Evolutionary conservation across 2,113 vertebrate genomes (phyloP), one percentile per base, ranked within the genome.

Genomic region (Meleagris gallopavo): DNA sequence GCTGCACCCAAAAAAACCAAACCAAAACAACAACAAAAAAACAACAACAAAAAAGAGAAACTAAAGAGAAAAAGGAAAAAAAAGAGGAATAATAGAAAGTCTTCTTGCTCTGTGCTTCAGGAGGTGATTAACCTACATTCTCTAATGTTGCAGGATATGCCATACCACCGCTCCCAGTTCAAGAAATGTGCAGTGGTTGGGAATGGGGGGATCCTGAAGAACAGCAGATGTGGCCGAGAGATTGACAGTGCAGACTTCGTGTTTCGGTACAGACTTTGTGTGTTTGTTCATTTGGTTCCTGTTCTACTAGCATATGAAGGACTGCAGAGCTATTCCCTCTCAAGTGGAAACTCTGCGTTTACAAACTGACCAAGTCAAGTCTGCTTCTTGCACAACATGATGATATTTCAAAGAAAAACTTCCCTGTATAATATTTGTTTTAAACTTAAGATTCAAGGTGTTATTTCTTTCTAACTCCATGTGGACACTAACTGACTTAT

Each of bases 161-260:
- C 99, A 0, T 99, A 98, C 96, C 98, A 98, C 78, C 98, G 99
- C 83, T 99, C 99, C 25, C 99, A 99, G 98, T 99, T 99, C 89
- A 99, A 99, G 98, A 99, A 98, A 84, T 99, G 99, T 62, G 99
- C 99, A 0, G 99, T 99, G 55, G 98, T 99, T 77, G 99, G 99
- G 92, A 99, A 99, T 0, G 99, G 99, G 43, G 99, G 99, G 43
- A 99, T 99, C 93, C 98, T 99, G 75, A 99, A 99, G 97, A 99
- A 99, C 98, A 99, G 98, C 97, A 98, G 98, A 93, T 99, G 99
- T 46, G 99, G 99, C 73, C 98, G 98, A 84, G 99, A 99, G 95
- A 99, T 99, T 21, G 98, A 99, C 95, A 98, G 98, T 0, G 98
- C 99, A 5, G 99, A 99, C 97, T 99, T 99, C 13, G 98, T 99